Conservation (phyloP, 2,113 vertebrate species). For the Gallinago jamesoni region DNA sequence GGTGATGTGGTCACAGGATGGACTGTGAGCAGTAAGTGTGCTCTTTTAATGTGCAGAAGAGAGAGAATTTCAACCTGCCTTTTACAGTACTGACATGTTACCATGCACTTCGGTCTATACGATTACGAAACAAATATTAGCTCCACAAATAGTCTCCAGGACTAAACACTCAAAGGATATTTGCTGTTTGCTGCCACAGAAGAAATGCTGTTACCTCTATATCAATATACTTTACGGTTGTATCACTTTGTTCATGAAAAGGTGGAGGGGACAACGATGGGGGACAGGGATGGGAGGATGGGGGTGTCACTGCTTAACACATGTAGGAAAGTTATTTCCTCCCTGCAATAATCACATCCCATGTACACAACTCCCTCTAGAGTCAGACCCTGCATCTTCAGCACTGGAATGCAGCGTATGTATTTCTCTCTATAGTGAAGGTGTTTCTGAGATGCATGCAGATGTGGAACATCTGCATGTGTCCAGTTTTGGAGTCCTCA, state of each 20-base stretch:
- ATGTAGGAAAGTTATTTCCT: not conserved
- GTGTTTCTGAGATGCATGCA: not conserved
- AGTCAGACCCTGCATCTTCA: not conserved
- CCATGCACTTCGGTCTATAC: not conserved
- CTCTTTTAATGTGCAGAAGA: not conserved
- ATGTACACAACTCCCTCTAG: not conserved
- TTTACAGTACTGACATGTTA: not conserved
- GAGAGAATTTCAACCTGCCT: not conserved
- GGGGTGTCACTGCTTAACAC: not conserved
- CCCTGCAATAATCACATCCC: not conserved
- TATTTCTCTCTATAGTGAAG: not conserved
- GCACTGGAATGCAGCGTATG: not conserved
- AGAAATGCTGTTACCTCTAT: accelerated
- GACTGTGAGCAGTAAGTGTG: not conserved
- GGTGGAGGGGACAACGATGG: too few relatives aligned
- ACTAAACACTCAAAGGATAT: not conserved
- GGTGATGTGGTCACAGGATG: not conserved
- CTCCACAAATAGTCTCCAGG: not conserved
- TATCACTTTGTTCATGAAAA: not conserved
- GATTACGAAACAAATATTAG: not conserved
- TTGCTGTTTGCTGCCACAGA: not conserved
- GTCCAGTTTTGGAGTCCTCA: too few relatives aligned
- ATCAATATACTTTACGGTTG: not conserved
- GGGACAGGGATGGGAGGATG: too few relatives aligned
- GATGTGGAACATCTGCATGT: not conserved